Conservation (phyloP, 2,888 invertebrate species). For the Biston betularia region DNA sequence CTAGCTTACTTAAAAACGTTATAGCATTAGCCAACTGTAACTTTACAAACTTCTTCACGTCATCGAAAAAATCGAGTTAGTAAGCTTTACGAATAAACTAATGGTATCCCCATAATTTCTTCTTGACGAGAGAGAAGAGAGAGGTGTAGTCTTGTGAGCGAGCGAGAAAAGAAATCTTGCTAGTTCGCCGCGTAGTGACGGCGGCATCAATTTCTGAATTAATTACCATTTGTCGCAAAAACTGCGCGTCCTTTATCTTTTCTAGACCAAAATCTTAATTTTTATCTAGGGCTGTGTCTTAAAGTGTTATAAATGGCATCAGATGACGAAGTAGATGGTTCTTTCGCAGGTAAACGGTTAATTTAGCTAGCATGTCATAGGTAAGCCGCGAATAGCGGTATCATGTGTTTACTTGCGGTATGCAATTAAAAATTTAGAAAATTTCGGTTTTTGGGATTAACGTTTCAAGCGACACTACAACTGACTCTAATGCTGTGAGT, state of each 20-base stretch:
- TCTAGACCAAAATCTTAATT: constrained; percentile 76
- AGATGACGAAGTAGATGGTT: constrained; percentile 95
- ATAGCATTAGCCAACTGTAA: too few relatives aligned
- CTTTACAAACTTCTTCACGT: too few relatives aligned
- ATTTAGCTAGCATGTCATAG: constrained; percentile 85
- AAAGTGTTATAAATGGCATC: constrained; percentile 90
- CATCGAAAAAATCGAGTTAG: too few relatives aligned
- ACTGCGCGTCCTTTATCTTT: constrained; percentile 86
- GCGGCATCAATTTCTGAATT: constrained; percentile 87
- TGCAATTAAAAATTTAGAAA: constrained; percentile 84
- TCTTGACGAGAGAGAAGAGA: constrained; percentile 52
- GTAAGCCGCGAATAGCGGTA: constrained; percentile 87
- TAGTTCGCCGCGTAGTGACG: constrained; percentile 79
- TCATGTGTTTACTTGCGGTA: constrained; percentile 87
- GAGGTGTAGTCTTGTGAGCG: constrained; percentile 48
- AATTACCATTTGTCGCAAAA: constrained; percentile 87
- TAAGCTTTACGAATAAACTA: background rate
- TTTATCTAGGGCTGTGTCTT: constrained; percentile 70
- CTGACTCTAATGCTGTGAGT: constrained; percentile 48
- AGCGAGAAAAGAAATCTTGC: constrained; percentile 72
- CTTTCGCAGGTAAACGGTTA: constrained; percentile 92
- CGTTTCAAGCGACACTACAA: constrained; percentile 46
- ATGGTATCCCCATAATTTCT: constrained; percentile 55
- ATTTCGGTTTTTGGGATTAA: constrained; percentile 59
- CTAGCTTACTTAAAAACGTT: too few relatives aligned